phyloP scores from a whole-genome alignment of 2,113 vertebrate genomes.

The Elachura formosa region DNA sequence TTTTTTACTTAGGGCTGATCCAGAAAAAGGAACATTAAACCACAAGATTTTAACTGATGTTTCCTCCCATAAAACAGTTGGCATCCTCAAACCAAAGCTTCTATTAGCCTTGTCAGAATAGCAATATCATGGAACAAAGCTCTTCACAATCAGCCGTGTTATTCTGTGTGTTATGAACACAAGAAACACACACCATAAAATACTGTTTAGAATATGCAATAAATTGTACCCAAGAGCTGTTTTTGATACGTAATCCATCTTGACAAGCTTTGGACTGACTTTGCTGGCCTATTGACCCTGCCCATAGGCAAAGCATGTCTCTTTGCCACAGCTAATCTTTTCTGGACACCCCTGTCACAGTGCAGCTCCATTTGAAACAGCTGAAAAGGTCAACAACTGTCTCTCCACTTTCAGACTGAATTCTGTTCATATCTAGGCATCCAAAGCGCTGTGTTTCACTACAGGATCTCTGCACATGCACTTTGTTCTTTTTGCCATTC shows the following conservation, averaged over 20 bases:
- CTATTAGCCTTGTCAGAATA: neutral
- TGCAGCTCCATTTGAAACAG: neutral
- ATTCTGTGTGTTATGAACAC: neutral
- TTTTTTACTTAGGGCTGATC: neutral
- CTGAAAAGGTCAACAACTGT: slow-evolving; percentile 62
- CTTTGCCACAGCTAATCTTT: slow-evolving; percentile 49
- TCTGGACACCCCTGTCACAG: slow-evolving; percentile 38
- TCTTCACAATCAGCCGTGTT: neutral
- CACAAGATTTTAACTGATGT: neutral
- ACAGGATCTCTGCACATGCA: neutral
- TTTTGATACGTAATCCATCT: slow-evolving; percentile 9
- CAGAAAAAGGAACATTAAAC: neutral
- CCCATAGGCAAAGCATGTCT: slow-evolving; percentile 26
- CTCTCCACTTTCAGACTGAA: neutral
- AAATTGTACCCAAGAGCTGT: neutral
- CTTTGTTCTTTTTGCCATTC: neutral
- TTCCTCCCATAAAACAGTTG: neutral
- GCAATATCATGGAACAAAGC: neutral
- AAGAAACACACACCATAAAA: neutral
- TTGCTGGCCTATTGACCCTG: slow-evolving; percentile 37
- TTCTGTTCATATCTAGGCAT: neutral
- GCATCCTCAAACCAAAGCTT: neutral
- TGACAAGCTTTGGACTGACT: slow-evolving; percentile 53
- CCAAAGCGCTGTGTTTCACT: neutral
- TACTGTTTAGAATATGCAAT: slow-evolving; percentile 23